Evolutionary conservation across 92 coral and sea anemone genomes (phyloP), one percentile per base, ranked within the genome.

Genomic region (Muricea muricata): DNA sequence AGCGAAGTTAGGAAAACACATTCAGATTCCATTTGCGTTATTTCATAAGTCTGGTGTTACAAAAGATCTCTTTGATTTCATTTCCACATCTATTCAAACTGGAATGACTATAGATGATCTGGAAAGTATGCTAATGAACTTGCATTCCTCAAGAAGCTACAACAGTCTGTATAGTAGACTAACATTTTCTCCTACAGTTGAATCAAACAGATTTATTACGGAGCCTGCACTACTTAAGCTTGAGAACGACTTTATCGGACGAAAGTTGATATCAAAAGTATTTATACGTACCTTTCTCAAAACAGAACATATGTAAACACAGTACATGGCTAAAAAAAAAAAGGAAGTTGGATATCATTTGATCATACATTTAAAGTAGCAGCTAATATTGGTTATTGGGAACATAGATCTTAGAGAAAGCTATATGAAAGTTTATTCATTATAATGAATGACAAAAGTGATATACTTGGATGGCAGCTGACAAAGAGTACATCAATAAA

Each of bases 401-500:
- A 26, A 14, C 20, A 79, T 57, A 47, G 69, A 9, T 4, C 33
- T 32, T 87, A 88, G 87, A 45, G 45, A 17, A 82, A 82, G 40
- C 48, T 79, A 54, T 87, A 65, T 45, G 84, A 87, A 70, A 52
- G 85, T 67, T 74, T 89, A 57, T 89, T 88, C 60, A 85, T 89
- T 63, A 83, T 89, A 14, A 84, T 84, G 91, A 86, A 90, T 66
- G 91, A 90, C 34, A 71, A 87, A 13, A 85, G 90, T 71, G 88
- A 86, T 39, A 75, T 90, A 46, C 65, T 90, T 32, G 89, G 84
- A 61, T 87, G 93, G 89, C 91, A 87, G 46, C 78, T 90, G 14
- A 83, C 93, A 33, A 90, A 75, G 82, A 91, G 91, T 0, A 90
- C 93, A 7, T 79, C 87, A 26, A 40, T 90, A 34, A 88, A 86